Percentiles rank a stretch among this genome's conserved stretches.
Evolutionary conservation across 2,113 vertebrate genomes (phyloP).

Genomic region (Lamprotornis superbus): DNA sequence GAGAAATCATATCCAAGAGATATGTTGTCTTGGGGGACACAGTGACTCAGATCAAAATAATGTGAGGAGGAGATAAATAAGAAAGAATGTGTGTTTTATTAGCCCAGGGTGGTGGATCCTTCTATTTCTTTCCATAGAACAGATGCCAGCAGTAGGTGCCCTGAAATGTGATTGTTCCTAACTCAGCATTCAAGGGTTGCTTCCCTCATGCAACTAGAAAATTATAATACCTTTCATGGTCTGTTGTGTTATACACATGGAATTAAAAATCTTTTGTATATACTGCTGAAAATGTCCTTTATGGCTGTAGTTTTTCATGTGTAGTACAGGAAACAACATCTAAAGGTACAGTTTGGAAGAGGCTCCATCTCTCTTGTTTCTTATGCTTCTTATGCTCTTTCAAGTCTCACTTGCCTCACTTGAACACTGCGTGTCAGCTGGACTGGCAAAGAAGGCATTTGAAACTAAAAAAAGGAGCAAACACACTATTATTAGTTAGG

Average conservation of each 20-base stretch:
- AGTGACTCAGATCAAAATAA: not conserved
- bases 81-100: not conserved
- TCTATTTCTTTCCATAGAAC: not conserved
- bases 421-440: not conserved
- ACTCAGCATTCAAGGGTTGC: not conserved
- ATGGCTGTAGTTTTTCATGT: not conserved
- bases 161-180: not conserved
- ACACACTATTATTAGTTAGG: not conserved
- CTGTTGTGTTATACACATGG: not conserved
- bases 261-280: not conserved
- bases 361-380: not conserved
- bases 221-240: not conserved
- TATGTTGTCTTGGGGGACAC: fast-evolving
- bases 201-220: not conserved
- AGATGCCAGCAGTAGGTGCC: not conserved
- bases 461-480: not conserved
- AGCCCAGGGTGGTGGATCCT: fast-evolving
- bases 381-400: not conserved
- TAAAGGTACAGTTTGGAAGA: not conserved
- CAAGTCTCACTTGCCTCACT: not conserved
- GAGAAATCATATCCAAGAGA: not conserved
- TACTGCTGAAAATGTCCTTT: not conserved
- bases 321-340: not conserved
- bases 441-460: not conserved
- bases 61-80: not conserved